Conservation (phyloP, 2,797 vertebrate genomes). For the Phalloptychus januarius region DNA sequence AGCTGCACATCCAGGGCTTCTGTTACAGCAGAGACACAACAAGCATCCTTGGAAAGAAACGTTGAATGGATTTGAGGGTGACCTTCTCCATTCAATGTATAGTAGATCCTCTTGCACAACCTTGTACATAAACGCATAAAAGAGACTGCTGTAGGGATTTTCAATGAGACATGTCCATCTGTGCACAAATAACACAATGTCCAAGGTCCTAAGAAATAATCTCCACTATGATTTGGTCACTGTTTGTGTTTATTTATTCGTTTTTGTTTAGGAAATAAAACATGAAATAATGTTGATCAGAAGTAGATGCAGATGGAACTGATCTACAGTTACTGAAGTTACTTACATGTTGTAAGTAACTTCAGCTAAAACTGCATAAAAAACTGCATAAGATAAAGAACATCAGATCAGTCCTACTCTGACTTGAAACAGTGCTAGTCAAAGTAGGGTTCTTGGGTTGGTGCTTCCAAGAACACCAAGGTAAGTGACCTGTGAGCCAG, state of each 20-base stretch:
- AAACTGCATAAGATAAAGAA: background rate
- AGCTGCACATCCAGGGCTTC: constrained; percentile 23
- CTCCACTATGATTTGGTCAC: background rate
- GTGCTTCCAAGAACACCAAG: background rate
- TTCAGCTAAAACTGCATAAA: background rate
- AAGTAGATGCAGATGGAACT: background rate
- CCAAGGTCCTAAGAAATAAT: background rate
- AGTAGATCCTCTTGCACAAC: background rate
- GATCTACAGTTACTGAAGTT: background rate
- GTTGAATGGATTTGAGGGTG: constrained; percentile 9
- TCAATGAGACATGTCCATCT: background rate
- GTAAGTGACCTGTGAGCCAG: background rate
- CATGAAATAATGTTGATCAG: background rate
- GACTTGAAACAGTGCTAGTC: background rate
- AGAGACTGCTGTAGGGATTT: background rate
- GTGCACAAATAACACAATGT: background rate
- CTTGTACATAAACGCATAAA: background rate
- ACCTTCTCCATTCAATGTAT: constrained; percentile 29
- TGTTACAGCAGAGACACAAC: constrained; percentile 29
- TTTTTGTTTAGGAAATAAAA: background rate
- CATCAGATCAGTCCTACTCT: background rate
- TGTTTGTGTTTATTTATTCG: background rate
- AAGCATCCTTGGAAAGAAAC: constrained; percentile 7
- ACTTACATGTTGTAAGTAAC: background rate
- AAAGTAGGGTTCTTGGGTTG: background rate